A percentile compares a stretch with the other conserved stretches of the same genome.
Evolutionary conservation across 2,797 vertebrate genomes (phyloP).

Genomic region (Tangara arthus): DNA sequence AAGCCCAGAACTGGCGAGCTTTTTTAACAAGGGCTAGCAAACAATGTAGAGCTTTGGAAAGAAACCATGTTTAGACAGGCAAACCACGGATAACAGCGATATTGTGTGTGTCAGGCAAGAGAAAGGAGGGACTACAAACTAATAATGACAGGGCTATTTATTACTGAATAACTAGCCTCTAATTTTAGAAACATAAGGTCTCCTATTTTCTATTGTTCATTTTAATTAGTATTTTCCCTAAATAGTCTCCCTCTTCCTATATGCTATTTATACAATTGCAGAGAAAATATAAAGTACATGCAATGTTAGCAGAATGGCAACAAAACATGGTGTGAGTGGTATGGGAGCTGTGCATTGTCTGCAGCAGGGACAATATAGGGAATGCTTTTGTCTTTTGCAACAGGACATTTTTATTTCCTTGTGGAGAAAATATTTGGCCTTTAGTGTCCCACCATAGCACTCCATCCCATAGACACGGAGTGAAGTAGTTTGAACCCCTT

Average conservation of each 20-base stretch:
- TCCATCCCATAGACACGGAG: neutral
- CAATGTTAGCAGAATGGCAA: conserved; percentile 62
- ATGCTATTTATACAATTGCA: conserved; percentile 73
- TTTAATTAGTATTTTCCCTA: conserved; percentile 82
- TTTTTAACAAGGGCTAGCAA: conserved; percentile 60
- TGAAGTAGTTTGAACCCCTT: neutral
- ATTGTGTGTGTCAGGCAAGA: conserved; percentile 57
- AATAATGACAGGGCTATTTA: conserved; percentile 74
- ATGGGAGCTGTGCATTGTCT: conserved; percentile 56
- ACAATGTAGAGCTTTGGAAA: conserved; percentile 54
- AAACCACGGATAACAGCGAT: conserved; percentile 62
- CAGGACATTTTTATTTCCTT: neutral
- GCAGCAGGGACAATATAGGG: neutral
- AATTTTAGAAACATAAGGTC: conserved; percentile 76
- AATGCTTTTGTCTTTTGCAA: neutral
- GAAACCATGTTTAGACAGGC: conserved; percentile 72
- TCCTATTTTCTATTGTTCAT: conserved; percentile 74
- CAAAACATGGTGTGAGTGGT: conserved; percentile 12
- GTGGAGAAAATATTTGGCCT: neutral
- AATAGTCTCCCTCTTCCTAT: conserved; percentile 72
- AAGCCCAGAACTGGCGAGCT: conserved; percentile 43
- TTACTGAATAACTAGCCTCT: conserved; percentile 73
- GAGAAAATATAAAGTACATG: conserved; percentile 69
- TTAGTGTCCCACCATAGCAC: neutral
- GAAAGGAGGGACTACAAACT: conserved; percentile 64